Conservation (phyloP, 2,113 vertebrate species). For the Alligator mississippiensis region DNA sequence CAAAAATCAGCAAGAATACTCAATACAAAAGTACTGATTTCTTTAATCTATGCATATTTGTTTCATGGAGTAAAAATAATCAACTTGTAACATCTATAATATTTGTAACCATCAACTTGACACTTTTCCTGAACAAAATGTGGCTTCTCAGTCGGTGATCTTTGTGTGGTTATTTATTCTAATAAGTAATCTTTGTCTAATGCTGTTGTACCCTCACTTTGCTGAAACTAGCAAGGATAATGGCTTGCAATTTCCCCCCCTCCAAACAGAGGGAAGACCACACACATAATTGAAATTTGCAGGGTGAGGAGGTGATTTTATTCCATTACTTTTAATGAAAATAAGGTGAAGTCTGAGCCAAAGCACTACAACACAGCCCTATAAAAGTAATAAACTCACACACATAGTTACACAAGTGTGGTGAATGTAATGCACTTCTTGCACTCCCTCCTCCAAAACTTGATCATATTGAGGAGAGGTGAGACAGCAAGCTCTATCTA, state of each 20-base stretch:
- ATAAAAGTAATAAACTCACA: not conserved
- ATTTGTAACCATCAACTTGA: not conserved
- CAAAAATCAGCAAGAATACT: slow-evolving; percentile 1
- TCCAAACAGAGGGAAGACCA: slow-evolving; percentile 10
- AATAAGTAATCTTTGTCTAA: not conserved
- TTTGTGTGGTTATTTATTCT: not conserved
- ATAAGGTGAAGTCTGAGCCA: not conserved
- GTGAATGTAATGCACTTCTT: not conserved
- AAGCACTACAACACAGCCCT: not conserved
- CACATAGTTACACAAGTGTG: not conserved
- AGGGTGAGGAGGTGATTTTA: slow-evolving; percentile 43
- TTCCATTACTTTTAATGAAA: slow-evolving; percentile 58
- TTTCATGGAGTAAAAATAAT: not conserved
- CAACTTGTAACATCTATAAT: not conserved
- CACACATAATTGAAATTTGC: slow-evolving; percentile 9
- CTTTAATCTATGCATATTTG: not conserved
- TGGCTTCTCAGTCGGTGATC: not conserved
- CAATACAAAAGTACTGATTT: not conserved
- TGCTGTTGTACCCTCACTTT: not conserved
- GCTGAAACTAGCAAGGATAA: not conserved
- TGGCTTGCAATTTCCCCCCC: slow-evolving; percentile 3
- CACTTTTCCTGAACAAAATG: not conserved
- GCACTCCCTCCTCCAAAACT: not conserved
- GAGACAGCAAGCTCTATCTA: not conserved
- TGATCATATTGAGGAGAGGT: not conserved